Percentiles rank a stretch among this genome's conserved stretches.
Conservation (phyloP, 2,113 vertebrate species). For the Theristicus caerulescens region DNA sequence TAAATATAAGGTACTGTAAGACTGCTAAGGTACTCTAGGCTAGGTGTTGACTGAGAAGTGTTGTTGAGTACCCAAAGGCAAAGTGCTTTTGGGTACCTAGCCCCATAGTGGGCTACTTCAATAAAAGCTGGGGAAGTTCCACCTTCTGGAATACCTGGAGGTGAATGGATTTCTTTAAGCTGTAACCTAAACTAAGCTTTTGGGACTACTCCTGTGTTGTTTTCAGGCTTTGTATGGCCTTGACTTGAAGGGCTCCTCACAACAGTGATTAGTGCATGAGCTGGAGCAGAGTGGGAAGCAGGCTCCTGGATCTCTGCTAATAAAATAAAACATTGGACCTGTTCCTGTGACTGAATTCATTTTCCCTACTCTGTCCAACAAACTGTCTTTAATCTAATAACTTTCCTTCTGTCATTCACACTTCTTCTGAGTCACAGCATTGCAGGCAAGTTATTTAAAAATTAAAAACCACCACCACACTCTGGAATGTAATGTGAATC, state of each 20-base stretch:
- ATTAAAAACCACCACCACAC: neutral
- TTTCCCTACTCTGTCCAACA: slow-evolving; percentile 36
- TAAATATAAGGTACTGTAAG: neutral
- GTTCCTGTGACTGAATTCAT: slow-evolving; percentile 32
- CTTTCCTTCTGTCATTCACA: slow-evolving; percentile 69
- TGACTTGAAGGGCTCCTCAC: neutral
- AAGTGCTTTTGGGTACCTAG: neutral
- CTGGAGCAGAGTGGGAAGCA: neutral
- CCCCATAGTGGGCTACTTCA: fast-evolving
- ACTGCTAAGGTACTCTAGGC: neutral
- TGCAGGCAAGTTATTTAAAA: slow-evolving; percentile 70
- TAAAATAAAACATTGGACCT: slow-evolving; percentile 16
- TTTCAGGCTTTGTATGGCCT: neutral
- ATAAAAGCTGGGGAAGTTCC: neutral
- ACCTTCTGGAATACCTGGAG: neutral
- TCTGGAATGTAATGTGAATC: neutral
- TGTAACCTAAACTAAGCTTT: neutral
- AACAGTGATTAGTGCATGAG: neutral
- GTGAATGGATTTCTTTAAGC: neutral
- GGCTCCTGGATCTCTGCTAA: slow-evolving; percentile 8
- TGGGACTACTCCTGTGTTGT: neutral
- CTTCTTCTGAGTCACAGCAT: slow-evolving; percentile 66
- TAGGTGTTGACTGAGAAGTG: neutral
- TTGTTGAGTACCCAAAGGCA: neutral
- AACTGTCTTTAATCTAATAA: slow-evolving; percentile 51